Percentiles rank a stretch among this genome's conserved stretches.
These are phyloP conservation scores for Typhlichthys subterraneus DNA, from an alignment of 2,797 vertebrate genomes.

Conservation along the genomic window DNA sequence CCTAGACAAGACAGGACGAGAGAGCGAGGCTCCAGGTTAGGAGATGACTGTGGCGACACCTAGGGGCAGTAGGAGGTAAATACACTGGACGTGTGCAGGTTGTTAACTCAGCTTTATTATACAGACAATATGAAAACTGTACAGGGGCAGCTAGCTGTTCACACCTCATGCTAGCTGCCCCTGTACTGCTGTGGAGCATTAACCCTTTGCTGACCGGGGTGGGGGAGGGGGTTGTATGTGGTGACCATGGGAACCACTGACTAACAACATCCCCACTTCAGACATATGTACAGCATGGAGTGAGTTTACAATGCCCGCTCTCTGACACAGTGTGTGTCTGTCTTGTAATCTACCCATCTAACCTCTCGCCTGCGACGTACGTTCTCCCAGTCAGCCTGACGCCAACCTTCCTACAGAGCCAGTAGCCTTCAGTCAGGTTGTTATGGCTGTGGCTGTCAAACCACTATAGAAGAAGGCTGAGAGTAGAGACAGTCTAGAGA, in stretches of 20 bases:
- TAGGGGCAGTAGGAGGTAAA: not conserved
- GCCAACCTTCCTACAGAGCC: constrained; percentile 32
- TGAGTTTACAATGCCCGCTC: constrained; percentile 67
- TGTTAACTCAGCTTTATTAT: too few relatives aligned
- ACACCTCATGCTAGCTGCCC: too few relatives aligned
- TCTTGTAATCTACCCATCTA: constrained; percentile 42
- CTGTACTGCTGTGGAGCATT: constrained; percentile 23
- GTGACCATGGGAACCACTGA: constrained; percentile 50
- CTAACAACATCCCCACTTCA: constrained; percentile 61
- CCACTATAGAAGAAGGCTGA: too few relatives aligned
- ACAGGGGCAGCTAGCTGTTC: constrained; percentile 11
- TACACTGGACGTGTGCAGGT: constrained; percentile 11
- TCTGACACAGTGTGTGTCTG: constrained; percentile 66
- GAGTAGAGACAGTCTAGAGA: too few relatives aligned
- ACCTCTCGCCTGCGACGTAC: constrained; percentile 69
- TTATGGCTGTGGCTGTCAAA: too few relatives aligned
- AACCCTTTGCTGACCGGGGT: too few relatives aligned
- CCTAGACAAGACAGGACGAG: constrained; percentile 46
- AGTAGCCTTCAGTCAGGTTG: not conserved
- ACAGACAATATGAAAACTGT: constrained; percentile 8
- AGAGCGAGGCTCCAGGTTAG: not conserved
- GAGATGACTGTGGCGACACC: not conserved
- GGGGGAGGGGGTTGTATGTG: constrained; percentile 32
- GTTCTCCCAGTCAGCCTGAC: constrained; percentile 71
- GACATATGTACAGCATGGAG: constrained; percentile 60